Evolutionary conservation across 1,140 invertebrate genomes (phyloP).

Genomic region (Scylla paramamosain): DNA sequence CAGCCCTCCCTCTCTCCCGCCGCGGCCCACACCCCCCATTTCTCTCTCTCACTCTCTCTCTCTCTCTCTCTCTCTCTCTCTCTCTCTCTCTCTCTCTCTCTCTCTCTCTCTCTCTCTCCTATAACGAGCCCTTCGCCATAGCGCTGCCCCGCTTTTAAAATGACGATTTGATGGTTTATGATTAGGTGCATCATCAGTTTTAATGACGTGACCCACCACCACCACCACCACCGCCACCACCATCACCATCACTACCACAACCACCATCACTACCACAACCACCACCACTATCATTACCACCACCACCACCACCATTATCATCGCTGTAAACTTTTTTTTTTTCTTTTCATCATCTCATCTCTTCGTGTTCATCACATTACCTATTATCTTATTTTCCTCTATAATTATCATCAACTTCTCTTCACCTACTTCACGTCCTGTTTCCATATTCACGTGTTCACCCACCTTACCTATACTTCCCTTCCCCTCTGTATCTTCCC

Average conservation of each 20-base stretch:
- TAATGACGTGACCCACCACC: slow-evolving; percentile 63
- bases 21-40: not conserved
- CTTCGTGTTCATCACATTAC: not conserved
- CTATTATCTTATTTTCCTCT: not conserved
- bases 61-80: not conserved
- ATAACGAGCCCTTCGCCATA: slow-evolving; percentile 72
- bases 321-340: not conserved
- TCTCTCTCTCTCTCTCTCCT: slow-evolving; percentile 38
- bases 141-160: slow-evolving; percentile 71
- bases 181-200: slow-evolving; percentile 75
- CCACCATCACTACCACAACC: not conserved
- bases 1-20: not conserved
- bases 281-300: not conserved
- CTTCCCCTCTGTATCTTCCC: not conserved
- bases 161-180: slow-evolving; percentile 72
- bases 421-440: too few relatives aligned
- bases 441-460: too few relatives aligned
- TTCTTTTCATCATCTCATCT: too few relatives aligned
- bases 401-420: not conserved
- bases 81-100: slow-evolving; percentile 39
- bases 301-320: not conserved
- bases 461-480: not conserved
- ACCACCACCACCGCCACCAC: not conserved
- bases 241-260: not conserved
- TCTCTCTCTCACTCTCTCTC: not conserved